Evolutionary conservation across 2,888 invertebrate species (phyloP).

Genomic region (Rhamnusium bicolor): DNA sequence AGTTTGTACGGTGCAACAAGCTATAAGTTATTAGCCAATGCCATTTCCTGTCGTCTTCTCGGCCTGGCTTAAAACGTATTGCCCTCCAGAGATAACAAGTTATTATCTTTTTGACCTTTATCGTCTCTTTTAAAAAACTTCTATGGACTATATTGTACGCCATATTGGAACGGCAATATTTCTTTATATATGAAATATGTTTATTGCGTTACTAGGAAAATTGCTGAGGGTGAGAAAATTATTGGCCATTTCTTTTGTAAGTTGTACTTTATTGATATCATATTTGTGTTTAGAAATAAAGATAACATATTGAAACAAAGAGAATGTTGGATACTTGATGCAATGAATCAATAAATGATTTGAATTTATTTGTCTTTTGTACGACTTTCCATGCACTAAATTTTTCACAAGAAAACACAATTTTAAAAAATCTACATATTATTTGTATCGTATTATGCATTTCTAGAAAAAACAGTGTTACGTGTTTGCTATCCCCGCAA

Average conservation of each 20-base stretch:
- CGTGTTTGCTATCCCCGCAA: no score
- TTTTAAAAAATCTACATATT: no score
- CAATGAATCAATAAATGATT: no score
- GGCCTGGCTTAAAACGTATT: conserved; percentile 39
- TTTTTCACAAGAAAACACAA: no score
- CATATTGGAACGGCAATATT: conserved; percentile 6
- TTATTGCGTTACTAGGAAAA: neutral
- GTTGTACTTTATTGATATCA: neutral
- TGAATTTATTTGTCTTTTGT: no score
- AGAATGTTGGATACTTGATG: no score
- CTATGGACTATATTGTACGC: conserved; percentile 32
- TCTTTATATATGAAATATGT: conserved; percentile 11
- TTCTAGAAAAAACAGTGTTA: no score
- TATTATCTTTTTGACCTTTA: conserved; percentile 49
- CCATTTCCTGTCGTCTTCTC: conserved; percentile 41
- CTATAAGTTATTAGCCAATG: conserved; percentile 43
- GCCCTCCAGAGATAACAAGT: conserved; percentile 47
- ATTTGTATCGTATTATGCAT: no score
- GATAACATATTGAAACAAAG: no score
- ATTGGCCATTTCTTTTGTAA: neutral
- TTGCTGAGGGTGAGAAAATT: neutral
- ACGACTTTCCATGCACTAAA: no score
- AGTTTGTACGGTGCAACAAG: conserved; percentile 22
- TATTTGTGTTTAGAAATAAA: no score
- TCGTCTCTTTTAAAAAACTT: conserved; percentile 38